Evolutionary conservation across 2,797 vertebrate genomes (phyloP).

Genomic region (Gymnodraco acuticeps): DNA sequence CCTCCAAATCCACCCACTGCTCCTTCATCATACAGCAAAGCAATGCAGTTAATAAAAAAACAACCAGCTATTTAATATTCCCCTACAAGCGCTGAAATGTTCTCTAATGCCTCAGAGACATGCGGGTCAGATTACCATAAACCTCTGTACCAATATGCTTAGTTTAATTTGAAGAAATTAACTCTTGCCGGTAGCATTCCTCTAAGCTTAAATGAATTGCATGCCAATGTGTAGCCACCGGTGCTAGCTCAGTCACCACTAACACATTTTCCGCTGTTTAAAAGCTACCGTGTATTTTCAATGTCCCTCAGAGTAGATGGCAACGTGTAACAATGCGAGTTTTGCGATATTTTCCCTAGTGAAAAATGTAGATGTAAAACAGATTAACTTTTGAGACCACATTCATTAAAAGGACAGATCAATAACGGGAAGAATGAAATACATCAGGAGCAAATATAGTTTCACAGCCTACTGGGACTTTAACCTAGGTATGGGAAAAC

Average conservation of each 20-base stretch:
- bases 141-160: conserved; percentile 83
- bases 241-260: conserved; percentile 57
- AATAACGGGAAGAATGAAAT: conserved; percentile 53
- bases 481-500: neutral
- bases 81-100: conserved; percentile 64
- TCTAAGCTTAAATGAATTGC: conserved; percentile 78
- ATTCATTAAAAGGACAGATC: conserved; percentile 50
- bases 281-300: conserved; percentile 79
- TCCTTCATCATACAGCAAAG: conserved; percentile 61
- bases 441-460: conserved; percentile 38
- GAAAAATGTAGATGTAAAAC: conserved; percentile 74
- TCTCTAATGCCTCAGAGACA: conserved; percentile 75
- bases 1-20: conserved; percentile 47
- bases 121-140: conserved; percentile 83
- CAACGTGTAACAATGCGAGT: conserved; percentile 74
- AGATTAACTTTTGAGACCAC: conserved; percentile 43
- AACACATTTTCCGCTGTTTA: conserved; percentile 54
- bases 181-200: conserved; percentile 83
- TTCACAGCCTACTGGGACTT: conserved; percentile 11
- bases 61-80: conserved; percentile 72
- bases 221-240: conserved; percentile 66
- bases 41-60: conserved; percentile 75
- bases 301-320: conserved; percentile 73
- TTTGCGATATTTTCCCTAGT: conserved; percentile 71
- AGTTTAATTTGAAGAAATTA: conserved; percentile 87